Evolutionary conservation across 2,888 invertebrate genomes (phyloP).

Genomic region (Pyralis farinalis): DNA sequence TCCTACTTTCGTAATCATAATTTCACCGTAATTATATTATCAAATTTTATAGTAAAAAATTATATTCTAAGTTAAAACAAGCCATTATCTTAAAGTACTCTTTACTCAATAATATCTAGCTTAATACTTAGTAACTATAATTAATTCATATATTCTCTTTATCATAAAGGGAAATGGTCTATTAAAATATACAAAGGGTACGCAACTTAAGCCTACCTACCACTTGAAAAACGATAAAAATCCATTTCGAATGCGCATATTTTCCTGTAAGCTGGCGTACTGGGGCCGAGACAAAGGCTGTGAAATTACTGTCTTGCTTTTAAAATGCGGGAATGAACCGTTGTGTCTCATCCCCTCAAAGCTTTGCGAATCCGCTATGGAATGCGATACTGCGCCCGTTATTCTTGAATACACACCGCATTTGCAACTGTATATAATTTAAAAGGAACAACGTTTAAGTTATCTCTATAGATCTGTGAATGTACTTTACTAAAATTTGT

Average conservation of each 20-base stretch:
- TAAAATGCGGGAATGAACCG: slow-evolving; percentile 76
- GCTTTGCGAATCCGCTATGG: slow-evolving; percentile 54
- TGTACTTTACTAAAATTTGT: too few relatives aligned
- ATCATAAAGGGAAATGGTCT: slow-evolving; percentile 32
- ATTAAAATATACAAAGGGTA: slow-evolving; percentile 37
- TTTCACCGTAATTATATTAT: too few relatives aligned
- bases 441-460: slow-evolving; percentile 10
- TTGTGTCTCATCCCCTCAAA: slow-evolving; percentile 74
- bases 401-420: slow-evolving; percentile 47
- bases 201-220: slow-evolving; percentile 48
- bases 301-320: slow-evolving; percentile 78
- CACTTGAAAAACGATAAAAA: slow-evolving; percentile 75
- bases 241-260: slow-evolving; percentile 75
- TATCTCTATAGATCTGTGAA: too few relatives aligned
- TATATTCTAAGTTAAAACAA: too few relatives aligned
- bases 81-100: too few relatives aligned
- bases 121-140: too few relatives aligned
- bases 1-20: too few relatives aligned
- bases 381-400: slow-evolving; percentile 39
- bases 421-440: slow-evolving; percentile 25
- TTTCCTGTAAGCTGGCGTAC: slow-evolving; percentile 55
- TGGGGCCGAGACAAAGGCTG: slow-evolving; percentile 68
- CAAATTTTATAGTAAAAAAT: too few relatives aligned
- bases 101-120: too few relatives aligned
- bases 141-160: too few relatives aligned